Evolutionary conservation across 2,113 vertebrate species (phyloP).

Genomic region (Piaya cayana): DNA sequence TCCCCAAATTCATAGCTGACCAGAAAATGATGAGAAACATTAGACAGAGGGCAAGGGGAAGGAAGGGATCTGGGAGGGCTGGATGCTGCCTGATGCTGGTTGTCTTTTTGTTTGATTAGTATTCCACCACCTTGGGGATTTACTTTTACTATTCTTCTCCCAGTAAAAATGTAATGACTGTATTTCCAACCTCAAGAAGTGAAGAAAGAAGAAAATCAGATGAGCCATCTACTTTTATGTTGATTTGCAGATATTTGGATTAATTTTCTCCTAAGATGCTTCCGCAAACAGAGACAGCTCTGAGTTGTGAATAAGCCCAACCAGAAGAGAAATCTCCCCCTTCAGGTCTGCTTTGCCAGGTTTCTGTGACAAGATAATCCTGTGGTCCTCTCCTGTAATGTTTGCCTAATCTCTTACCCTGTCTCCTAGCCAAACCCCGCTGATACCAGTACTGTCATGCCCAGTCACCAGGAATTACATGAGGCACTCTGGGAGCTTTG

Average conservation of each 20-base stretch:
- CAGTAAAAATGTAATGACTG: neutral
- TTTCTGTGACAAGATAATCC: neutral
- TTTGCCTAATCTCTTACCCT: neutral
- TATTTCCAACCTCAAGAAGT: neutral
- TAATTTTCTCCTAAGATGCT: neutral
- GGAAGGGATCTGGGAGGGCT: rapidly evolving
- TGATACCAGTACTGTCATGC: neutral
- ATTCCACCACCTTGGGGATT: neutral
- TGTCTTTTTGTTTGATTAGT: neutral
- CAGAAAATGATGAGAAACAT: neutral
- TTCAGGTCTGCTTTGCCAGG: neutral
- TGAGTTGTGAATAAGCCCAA: neutral
- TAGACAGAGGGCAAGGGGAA: neutral
- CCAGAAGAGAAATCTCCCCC: neutral
- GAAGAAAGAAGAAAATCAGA: neutral
- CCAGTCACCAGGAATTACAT: neutral
- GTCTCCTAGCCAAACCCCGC: neutral
- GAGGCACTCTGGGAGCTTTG: rapidly evolving
- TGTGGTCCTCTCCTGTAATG: neutral
- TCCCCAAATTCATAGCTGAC: neutral
- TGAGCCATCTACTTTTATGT: neutral
- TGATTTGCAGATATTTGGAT: neutral
- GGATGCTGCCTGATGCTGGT: neutral
- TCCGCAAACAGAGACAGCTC: neutral
- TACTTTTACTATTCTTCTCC: neutral